These are phyloP conservation scores for Drosophila dives DNA, from an alignment of 2,888 invertebrate species.

Conservation along the genomic window DNA sequence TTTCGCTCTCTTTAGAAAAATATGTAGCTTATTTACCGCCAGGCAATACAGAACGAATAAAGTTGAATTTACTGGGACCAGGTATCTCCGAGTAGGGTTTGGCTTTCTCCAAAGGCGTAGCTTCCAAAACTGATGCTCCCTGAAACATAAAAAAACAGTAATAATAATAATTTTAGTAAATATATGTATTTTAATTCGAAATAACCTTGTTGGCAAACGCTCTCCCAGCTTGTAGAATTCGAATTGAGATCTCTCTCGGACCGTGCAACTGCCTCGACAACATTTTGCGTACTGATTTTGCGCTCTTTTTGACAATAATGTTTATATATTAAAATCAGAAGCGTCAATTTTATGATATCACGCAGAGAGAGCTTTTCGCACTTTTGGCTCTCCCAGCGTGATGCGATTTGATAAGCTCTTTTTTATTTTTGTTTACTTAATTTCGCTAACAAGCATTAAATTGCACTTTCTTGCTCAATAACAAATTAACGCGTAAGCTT, in stretches of 20 bases:
- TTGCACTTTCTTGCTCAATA: slow-evolving; percentile 1
- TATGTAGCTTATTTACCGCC: slow-evolving; percentile 66
- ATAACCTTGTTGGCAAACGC: slow-evolving; percentile 35
- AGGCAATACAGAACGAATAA: slow-evolving; percentile 73
- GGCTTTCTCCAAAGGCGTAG: slow-evolving; percentile 56
- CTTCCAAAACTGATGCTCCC: slow-evolving; percentile 6
- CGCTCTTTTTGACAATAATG: neutral
- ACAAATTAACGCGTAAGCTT: neutral
- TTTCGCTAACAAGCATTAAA: neutral
- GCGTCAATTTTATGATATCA: slow-evolving; percentile 6
- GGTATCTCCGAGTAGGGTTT: slow-evolving; percentile 75
- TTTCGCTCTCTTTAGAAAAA: slow-evolving; percentile 20
- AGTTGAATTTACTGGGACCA: slow-evolving; percentile 69
- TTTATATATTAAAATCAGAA: slow-evolving; percentile 24
- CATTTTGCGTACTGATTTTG: slow-evolving; percentile 63
- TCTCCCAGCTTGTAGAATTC: slow-evolving; percentile 22
- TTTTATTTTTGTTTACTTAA: neutral
- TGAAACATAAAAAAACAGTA: slow-evolving; percentile 8
- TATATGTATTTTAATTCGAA: neutral
- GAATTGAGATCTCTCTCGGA: slow-evolving; percentile 23
- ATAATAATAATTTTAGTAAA: neutral
- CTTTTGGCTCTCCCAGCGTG: slow-evolving; percentile 46
- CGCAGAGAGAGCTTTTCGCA: slow-evolving; percentile 56
- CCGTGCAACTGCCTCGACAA: slow-evolving; percentile 49
- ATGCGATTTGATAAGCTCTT: slow-evolving; percentile 33